Base-by-base conservation (phyloP, 2,888 invertebrate genomes). In the Drosophila niveifrons region DNA sequence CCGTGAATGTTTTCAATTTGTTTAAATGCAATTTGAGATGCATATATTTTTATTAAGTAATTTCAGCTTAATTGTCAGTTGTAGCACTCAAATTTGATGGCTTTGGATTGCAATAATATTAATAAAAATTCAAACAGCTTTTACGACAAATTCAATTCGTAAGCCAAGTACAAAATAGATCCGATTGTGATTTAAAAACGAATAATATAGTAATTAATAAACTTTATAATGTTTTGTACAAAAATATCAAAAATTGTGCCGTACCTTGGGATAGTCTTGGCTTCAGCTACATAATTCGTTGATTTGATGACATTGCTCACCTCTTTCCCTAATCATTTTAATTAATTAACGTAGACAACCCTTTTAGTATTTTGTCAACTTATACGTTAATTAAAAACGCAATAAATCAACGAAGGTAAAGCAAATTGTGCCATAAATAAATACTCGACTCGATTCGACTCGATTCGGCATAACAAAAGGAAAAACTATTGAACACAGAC, bases 381-480 rank as follows among this genome's bases (percentile, higher is more conserved):
- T 62, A 50, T 66, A 23, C 44, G 23, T 36, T 52, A 52, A 73
- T 81, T 87, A 87, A 87, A 77, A 87, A 53, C 84, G 72, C 75
- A 69, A 87, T 85, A 81, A 85, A 84, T 85, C 85, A 84, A 64
- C 48, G 41, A 76, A 65, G 59, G 43, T 66, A 75, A 51, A 59
- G 39, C 57, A 50, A 68, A 62, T 64, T 51, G 39, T 39, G 39
- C 39, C 13, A 8, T 10, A n/a, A 39, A 39, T 39, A 71, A 79
- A 58, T 66, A 11, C 11, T 34, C 34, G 34, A 23, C 23, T 23
- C 23, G 34, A 23, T 6, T 23, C 23, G 6, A 23, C 6, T 34
- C 34, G 50, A 69, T 72, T 48, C 23, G 23, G 18, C 23, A 8
- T n/a, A 56, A 57, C 28, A 55, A 18, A 47, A 44, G 18, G 36